Evolutionary conservation across 1,140 invertebrate species (phyloP).

Genomic region (Drosophila equinoxialis): DNA sequence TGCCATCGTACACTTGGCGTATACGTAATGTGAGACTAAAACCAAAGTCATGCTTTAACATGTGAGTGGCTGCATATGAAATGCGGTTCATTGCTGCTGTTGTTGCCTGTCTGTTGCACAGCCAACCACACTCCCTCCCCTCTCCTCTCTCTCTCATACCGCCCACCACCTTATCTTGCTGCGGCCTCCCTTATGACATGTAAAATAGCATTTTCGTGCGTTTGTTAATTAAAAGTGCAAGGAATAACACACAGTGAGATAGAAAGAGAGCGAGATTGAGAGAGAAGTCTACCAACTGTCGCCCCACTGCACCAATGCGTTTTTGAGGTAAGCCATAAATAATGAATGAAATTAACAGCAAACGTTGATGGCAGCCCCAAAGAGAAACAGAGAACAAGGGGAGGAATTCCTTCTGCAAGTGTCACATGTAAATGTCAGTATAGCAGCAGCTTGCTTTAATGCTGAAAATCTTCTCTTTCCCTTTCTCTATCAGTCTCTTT

Average conservation of each 20-base stretch:
- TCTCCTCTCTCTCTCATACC: not conserved
- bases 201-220: conserved; percentile 76
- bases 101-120: conserved; percentile 22
- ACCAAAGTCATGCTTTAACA: conserved; percentile 20
- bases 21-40: conserved; percentile 37
- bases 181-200: conserved; percentile 49
- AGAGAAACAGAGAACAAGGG: not conserved
- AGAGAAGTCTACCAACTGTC: conserved; percentile 20
- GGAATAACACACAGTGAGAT: not conserved
- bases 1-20: conserved; percentile 27
- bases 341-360: conserved; percentile 81
- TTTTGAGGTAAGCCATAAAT: conserved; percentile 80
- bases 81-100: conserved; percentile 31
- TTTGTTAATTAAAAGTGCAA: conserved; percentile 79
- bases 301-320: conserved; percentile 58
- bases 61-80: conserved; percentile 43
- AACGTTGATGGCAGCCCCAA: conserved; percentile 9
- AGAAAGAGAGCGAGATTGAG: not conserved
- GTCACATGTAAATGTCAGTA: conserved; percentile 46
- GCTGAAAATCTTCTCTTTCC: not conserved
- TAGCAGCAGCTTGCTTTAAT: not conserved
- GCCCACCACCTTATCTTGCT: not conserved
- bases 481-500: conserved; percentile 7
- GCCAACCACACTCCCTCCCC: conserved; percentile 19
- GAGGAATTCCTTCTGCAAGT: conserved; percentile 26